Evolutionary conservation across 2,797 vertebrate genomes (phyloP).

Genomic region (Pogoniulus pusillus): DNA sequence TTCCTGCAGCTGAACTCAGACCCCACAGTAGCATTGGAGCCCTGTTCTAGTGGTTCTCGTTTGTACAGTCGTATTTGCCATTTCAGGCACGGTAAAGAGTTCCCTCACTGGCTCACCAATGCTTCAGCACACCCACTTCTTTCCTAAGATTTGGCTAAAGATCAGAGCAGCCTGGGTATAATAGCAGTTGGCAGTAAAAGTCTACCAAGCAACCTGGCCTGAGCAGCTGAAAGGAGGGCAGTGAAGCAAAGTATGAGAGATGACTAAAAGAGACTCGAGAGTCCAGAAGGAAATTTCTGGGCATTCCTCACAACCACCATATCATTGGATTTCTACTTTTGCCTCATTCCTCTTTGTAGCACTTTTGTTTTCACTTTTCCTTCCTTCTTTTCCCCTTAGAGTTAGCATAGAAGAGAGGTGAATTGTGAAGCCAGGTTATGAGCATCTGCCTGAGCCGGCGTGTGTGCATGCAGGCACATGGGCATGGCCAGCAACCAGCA

Average conservation of each 20-base stretch:
- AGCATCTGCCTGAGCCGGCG: neutral
- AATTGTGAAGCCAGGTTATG: neutral
- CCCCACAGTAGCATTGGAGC: accelerated
- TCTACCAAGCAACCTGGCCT: constrained; percentile 32
- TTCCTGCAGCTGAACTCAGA: neutral
- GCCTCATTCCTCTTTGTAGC: neutral
- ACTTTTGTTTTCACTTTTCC: neutral
- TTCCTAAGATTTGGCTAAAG: constrained; percentile 67
- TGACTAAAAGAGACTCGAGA: neutral
- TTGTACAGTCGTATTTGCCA: neutral
- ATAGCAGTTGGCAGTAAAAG: constrained; percentile 59
- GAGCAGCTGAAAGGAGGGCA: neutral
- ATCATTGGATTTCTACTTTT: neutral
- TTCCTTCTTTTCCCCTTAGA: neutral
- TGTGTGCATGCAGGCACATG: neutral
- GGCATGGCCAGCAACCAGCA: neutral
- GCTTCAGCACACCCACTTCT: constrained; percentile 61
- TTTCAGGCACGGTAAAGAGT: constrained; percentile 3
- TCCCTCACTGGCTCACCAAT: constrained; percentile 20
- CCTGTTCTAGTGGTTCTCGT: neutral
- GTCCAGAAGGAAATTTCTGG: neutral
- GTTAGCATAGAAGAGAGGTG: neutral
- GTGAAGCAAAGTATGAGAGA: neutral
- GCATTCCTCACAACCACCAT: neutral
- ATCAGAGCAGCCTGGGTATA: constrained; percentile 69